A percentile compares a stretch with the other conserved stretches of the same genome.
Evolutionary conservation across 2,113 vertebrate genomes (phyloP).

Genomic region (Hemichromis elongatus): DNA sequence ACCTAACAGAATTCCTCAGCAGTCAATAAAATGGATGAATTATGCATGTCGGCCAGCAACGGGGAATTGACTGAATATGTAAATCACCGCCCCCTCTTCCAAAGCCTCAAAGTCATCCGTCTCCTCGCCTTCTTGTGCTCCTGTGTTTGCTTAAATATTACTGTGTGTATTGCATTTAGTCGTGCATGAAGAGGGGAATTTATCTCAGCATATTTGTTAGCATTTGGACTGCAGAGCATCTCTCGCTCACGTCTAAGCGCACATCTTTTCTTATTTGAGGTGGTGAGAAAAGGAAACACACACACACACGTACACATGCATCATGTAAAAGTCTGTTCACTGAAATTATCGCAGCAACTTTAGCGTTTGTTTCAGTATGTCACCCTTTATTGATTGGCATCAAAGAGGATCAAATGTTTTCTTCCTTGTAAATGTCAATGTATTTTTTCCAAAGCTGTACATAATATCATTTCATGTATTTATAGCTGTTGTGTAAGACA

Average conservation of each 20-base stretch:
- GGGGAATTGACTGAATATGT: conserved; percentile 61
- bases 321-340: background rate
- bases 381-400: background rate
- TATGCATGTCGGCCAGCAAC: conserved; percentile 59
- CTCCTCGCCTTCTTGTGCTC: conserved; percentile 25
- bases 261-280: background rate
- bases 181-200: conserved; percentile 17
- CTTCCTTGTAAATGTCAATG: background rate
- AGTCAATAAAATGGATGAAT: conserved; percentile 73
- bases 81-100: conserved; percentile 50
- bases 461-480: background rate
- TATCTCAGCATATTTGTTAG: conserved; percentile 35
- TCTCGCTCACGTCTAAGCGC: background rate
- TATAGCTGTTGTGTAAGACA: background rate
- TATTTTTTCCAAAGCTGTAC: background rate
- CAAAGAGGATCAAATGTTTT: background rate
- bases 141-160: conserved; percentile 57
- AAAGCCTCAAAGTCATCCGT: conserved; percentile 16
- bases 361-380: background rate
- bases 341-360: background rate
- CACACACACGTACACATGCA: background rate
- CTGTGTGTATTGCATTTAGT: conserved; percentile 50
- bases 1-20: conserved; percentile 64
- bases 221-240: background rate
- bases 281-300: background rate